Evolutionary conservation across 1,140 invertebrate species (phyloP), one percentile per base, ranked within the genome.

Genomic region (Drosophila littoralis): DNA sequence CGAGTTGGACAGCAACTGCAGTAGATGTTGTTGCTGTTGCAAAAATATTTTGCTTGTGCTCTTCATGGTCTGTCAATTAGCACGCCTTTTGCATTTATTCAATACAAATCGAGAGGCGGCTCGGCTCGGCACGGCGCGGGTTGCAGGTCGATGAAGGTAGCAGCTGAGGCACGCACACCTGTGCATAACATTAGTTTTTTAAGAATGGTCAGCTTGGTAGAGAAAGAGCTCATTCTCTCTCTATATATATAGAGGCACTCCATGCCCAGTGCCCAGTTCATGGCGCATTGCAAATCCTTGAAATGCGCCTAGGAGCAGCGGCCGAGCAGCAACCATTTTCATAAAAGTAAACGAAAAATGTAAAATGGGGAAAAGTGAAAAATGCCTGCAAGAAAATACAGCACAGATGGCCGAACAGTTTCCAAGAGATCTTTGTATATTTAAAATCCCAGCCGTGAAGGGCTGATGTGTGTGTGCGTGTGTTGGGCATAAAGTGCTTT

Each of bases 51-150:
- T 89, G 50, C 66, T 73, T 68, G 57, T 74, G 71, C 46, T 74
- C 77, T 89, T 89, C 84, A 89, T 89, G 84, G 84, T 89, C 84
- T 89, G 84, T 81, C 84, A 89, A 89, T 89, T 89, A 89, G 89
- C 84, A 89, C 84, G 84, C 80, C 74, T 89, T 89, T 89, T 89
- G 80, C 85, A 89, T 89, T 89, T 84, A 84, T 84, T 89, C 85
- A 89, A 89, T 89, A 89, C 79, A 84, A 84, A 88, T 86, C 79
- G 84, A 80, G 84, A 75, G 77, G 15, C 42, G 43, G 42, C 12
- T 12, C 17, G 17, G 22, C 9, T 2, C 28, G 15, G 17, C 1
- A 10, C 28, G 22, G 35, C 1, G 32, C 10, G 17, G 28, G 6
- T 10, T 51, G 6, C 7, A 35, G 2, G 36, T 13, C 12, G 43